phyloP scores from a whole-genome alignment of 2,797 vertebrate genomes.

The Sternotherus odoratus region DNA sequence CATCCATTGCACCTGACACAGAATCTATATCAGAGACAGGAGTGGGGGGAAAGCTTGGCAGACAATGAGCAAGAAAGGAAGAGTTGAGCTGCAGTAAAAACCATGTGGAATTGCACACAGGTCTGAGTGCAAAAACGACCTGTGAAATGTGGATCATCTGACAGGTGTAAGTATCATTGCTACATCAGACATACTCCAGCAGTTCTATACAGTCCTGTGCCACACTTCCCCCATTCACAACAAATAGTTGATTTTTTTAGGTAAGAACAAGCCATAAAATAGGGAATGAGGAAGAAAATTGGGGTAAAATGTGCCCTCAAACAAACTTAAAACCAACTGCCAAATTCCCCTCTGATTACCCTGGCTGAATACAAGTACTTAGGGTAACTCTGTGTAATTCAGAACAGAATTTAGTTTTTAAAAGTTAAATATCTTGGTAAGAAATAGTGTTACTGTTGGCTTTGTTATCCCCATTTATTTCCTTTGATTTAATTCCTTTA shows the following conservation, averaged over 20 bases:
- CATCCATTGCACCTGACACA: neutral
- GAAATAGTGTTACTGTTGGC: neutral
- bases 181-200: neutral
- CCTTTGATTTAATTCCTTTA: neutral
- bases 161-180: rapidly evolving
- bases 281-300: neutral
- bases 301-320: rapidly evolving
- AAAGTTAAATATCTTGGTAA: neutral
- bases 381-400: neutral
- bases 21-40: neutral
- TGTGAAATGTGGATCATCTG: neutral
- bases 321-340: neutral
- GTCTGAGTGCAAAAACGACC: neutral
- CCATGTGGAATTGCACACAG: neutral
- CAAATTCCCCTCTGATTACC: neutral
- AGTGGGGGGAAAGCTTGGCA: neutral
- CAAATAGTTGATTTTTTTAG: rapidly evolving
- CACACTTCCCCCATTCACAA: neutral
- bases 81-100: neutral
- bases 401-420: too few species aligned
- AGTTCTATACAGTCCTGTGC: neutral
- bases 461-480: rapidly evolving
- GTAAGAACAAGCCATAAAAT: too few species aligned
- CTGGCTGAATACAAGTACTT: too few species aligned
- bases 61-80: neutral